Percentiles rank a stretch among this genome's conserved stretches.
Evolutionary conservation across 2,888 invertebrate genomes (phyloP).

Genomic region (Linnaemya vulpina): DNA sequence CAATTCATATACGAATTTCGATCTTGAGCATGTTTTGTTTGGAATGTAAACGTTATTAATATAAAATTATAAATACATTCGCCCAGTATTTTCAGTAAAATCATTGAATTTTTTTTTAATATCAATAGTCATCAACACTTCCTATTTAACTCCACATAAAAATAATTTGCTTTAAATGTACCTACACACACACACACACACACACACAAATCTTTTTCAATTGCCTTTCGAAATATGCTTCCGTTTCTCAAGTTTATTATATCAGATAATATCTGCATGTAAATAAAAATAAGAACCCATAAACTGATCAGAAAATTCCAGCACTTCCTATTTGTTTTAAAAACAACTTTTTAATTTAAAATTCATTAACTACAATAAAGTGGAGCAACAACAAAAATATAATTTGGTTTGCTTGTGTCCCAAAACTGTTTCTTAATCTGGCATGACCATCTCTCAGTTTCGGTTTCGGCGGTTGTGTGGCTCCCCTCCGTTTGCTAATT

Average conservation of each 20-base stretch:
- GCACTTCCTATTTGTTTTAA: conserved; percentile 7
- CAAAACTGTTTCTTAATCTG: conserved; percentile 41
- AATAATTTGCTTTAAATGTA: too few species aligned
- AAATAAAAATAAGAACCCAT: neutral
- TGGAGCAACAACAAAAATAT: conserved; percentile 24
- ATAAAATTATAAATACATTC: too few species aligned
- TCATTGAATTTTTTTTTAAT: too few species aligned
- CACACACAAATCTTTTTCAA: neutral
- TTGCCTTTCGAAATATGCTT: conserved; percentile 1
- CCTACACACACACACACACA: too few species aligned
- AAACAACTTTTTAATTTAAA: conserved; percentile 10
- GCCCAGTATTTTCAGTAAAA: too few species aligned
- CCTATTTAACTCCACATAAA: too few species aligned
- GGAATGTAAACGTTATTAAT: too few species aligned
- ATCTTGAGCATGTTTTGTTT: too few species aligned
- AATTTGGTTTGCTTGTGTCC: conserved; percentile 3
- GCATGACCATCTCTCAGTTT: conserved; percentile 48
- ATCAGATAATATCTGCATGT: neutral
- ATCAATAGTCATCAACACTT: too few species aligned
- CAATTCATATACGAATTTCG: too few species aligned
- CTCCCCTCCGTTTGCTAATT: neutral
- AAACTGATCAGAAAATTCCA: neutral
- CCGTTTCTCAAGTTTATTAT: neutral
- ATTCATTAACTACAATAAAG: conserved; percentile 18
- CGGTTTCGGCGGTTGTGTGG: neutral